These are phyloP conservation scores for Corythaixoides concolor DNA, from an alignment of 2,113 vertebrate species.

Conservation along the genomic window DNA sequence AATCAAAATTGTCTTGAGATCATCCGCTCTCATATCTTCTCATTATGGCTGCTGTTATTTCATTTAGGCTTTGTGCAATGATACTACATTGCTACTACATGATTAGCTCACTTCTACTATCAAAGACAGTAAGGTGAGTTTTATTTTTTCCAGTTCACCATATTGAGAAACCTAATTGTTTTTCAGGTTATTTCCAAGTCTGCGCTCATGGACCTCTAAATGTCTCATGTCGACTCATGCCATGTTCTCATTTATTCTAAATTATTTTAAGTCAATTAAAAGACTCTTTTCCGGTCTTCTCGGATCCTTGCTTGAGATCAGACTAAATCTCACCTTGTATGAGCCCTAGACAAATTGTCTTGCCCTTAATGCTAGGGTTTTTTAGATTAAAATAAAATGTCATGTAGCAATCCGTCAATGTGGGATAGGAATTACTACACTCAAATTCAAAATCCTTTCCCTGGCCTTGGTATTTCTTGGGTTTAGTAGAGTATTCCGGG, in stretches of 20 bases:
- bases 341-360: neutral
- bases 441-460: neutral
- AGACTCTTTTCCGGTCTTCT: neutral
- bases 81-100: neutral
- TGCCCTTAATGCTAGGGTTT: neutral
- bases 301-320: neutral
- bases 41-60: neutral
- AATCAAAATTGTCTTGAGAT: neutral
- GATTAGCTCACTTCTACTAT: neutral
- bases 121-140: neutral
- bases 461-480: neutral
- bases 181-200: neutral
- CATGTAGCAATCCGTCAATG: neutral
- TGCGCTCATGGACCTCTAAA: neutral
- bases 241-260: neutral
- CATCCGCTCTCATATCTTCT: neutral
- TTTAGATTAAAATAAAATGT: conserved; percentile 3
- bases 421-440: neutral
- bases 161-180: neutral
- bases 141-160: neutral
- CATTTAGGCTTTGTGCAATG: neutral
- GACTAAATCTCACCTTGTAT: neutral
- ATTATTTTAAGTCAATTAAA: neutral
- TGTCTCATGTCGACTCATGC: neutral
- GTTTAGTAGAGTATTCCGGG: neutral